Evolutionary conservation across 2,797 vertebrate species (phyloP), one percentile per base, ranked within the genome.

Genomic region (Paratrypauchen microcephalus): DNA sequence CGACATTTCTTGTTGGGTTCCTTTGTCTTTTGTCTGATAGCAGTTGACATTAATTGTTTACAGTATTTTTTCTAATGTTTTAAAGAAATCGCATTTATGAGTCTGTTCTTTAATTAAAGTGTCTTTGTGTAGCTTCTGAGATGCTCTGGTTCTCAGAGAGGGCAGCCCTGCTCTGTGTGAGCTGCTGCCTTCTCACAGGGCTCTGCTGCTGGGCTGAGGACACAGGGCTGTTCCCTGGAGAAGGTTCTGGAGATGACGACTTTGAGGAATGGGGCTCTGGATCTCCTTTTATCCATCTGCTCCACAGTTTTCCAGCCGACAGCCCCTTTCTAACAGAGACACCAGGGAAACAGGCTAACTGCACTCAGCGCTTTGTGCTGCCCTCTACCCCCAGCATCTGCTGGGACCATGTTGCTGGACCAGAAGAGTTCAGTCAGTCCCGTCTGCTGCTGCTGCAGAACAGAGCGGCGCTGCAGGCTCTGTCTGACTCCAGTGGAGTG

Each of bases 361-460:
- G 94, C 83, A 91, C 81, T 21, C 93, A 94, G 73, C 90, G 87
- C 50, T 94, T 93, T 84, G 91, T 89, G 92, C 79, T 95, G 41
- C 94, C 94, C 1, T 85, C 92, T 0, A 83, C 90, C 60, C 72
- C 87, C 19, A 72, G 81, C 0, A 74, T 91, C 72, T 94, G 93
- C 74, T 91, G 92, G 93, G 92, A 92, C 23, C 81, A 92, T 78
- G 72, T 92, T 5, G 93, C 82, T 1, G 89, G 81, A 1, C 91
- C 92, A 0, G 81, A 93, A 70, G 94, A 95, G 80, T 93, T 95
- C 7, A 89, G 91, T 77, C 80, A 56, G 57, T 92, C 91, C 21
- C 92, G 94, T n/a, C 79, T 93, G 62, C 87, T 94, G 3, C 84
- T 90, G 11, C 90, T 94, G 52, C 93, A 95, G 85, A 95, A 94